These are phyloP conservation scores for Hippoglossus stenolepis DNA, from an alignment of 2,113 vertebrate genomes.

Conservation along the genomic window DNA sequence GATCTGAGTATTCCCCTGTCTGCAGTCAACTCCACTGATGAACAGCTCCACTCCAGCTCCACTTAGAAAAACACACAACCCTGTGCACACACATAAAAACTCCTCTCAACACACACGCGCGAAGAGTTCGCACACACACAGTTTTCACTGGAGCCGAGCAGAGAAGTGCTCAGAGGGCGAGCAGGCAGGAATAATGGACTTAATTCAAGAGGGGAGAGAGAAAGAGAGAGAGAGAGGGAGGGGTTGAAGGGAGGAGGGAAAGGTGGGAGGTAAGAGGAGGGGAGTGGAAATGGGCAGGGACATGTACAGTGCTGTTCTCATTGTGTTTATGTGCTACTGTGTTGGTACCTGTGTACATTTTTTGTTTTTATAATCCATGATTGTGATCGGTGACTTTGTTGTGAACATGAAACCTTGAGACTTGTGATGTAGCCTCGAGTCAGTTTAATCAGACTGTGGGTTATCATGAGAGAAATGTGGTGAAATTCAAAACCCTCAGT, in stretches of 20 bases:
- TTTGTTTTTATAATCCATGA: conserved; percentile 7
- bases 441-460: neutral
- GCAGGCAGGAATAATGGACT: conserved; percentile 80
- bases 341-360: neutral
- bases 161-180: conserved; percentile 72
- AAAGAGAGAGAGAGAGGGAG: conserved; percentile 40
- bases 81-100: conserved; percentile 62
- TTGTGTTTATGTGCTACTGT: conserved; percentile 24
- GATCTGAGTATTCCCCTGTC: conserved; percentile 62
- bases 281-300: conserved; percentile 67
- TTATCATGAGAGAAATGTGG: neutral
- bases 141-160: conserved; percentile 64
- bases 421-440: neutral
- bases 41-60: conserved; percentile 68
- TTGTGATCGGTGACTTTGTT: conserved; percentile 2
- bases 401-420: neutral
- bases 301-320: conserved; percentile 19
- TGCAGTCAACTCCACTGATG: conserved; percentile 63
- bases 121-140: conserved; percentile 49
- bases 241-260: conserved; percentile 56
- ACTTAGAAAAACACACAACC: conserved; percentile 71
- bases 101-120: conserved; percentile 59
- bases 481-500: too few relatives aligned
- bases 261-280: conserved; percentile 69
- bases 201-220: conserved; percentile 73